phyloP scores from a whole-genome alignment of 2,797 vertebrate genomes.

The Cygnus olor region DNA sequence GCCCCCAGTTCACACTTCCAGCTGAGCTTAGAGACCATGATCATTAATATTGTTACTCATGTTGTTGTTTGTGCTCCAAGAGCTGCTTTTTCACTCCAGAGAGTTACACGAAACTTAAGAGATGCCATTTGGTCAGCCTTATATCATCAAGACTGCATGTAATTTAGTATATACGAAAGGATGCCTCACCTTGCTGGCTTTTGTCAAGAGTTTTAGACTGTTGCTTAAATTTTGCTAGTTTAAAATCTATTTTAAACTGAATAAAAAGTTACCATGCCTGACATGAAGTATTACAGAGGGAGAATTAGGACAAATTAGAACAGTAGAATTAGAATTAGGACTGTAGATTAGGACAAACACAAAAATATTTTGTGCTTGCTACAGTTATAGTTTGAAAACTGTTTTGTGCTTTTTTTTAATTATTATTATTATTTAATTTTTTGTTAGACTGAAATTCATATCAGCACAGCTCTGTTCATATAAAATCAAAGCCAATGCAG shows the following conservation, averaged over 20 bases:
- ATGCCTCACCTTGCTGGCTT: neutral
- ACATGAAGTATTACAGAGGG: neutral
- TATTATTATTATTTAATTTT: too few relatives aligned
- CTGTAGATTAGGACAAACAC: neutral
- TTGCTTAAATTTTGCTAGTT: neutral
- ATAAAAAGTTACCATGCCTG: neutral
- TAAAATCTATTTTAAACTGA: neutral
- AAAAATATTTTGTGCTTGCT: too few relatives aligned
- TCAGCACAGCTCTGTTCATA: neutral
- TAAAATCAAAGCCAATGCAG: neutral
- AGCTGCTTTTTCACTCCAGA: slow-evolving; percentile 53
- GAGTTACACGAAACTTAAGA: slow-evolving; percentile 26
- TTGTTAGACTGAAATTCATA: neutral
- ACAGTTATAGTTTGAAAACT: neutral
- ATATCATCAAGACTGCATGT: neutral
- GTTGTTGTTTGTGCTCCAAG: slow-evolving; percentile 55
- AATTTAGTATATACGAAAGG: neutral
- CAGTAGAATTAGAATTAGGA: neutral
- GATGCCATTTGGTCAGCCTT: neutral
- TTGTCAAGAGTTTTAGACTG: neutral
- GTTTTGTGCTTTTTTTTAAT: too few relatives aligned
- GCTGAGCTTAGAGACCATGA: slow-evolving; percentile 17
- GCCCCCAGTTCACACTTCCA: slow-evolving; percentile 61
- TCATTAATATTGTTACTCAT: slow-evolving; percentile 62
- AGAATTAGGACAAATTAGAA: neutral